Evolutionary conservation across 2,797 vertebrate species (phyloP), one percentile per base, ranked within the genome.

Genomic region (Paramormyrops hopkinsi): DNA sequence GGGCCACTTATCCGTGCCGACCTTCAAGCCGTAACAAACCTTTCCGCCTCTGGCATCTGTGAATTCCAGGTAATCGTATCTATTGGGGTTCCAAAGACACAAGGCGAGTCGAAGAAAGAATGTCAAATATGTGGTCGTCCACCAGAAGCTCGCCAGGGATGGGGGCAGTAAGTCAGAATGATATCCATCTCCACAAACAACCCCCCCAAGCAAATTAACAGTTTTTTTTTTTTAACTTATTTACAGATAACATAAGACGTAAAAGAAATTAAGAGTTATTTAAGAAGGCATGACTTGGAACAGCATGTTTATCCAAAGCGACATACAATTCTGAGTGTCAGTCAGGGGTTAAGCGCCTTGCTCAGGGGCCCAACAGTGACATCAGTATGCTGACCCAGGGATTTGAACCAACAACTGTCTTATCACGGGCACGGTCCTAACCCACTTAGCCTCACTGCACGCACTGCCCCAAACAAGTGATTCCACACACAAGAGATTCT

Each of bases 11-110:
- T 99, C 98, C 44, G 97, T 98, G 92, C 97, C 98, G 79, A 99
- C 98, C 95, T 98, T 99, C 94, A 98, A 98, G 93, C 99, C 98
- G 2, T 99, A 99, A 90, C 98, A 98, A 46, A 98, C 96, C 94
- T 99, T 99, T n/a, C 97, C 97, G 65, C 98, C 98, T 96, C 97
- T 96, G 82, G 98, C 96, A 87, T 99, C 99, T 0, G 98, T 99
- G 92, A 99, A 99, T 91, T 99, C 99, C 93, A 99, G 94, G 93
- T 99, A 99, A 95, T 99, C 99, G 54, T 98, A 99, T 93, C 99
- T 99, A 94, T 46, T 89, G 90, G n/a, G 37, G 88, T 33, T 87
- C n/a, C 25, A 48, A 14, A 73, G 14, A 87, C 4, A 87, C 6
- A 11, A 19, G n/a, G 87, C 8, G 79, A 14, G 59, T 62, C 5